Base-by-base conservation (phyloP, 2,113 vertebrate genomes). In the Muntiacus reevesi region DNA sequence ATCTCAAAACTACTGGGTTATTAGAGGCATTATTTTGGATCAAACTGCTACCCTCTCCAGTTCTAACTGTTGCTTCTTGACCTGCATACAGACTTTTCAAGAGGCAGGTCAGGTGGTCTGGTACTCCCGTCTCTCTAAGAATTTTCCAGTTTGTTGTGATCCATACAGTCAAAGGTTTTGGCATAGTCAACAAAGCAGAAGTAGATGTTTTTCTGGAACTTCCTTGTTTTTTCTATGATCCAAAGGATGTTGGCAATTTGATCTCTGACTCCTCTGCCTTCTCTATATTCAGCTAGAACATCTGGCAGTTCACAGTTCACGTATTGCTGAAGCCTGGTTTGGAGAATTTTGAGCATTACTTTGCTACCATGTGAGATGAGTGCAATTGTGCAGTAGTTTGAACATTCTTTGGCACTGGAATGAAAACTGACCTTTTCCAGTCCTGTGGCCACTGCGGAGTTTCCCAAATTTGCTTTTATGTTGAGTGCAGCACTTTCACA, bases 271-370 rank as follows among this genome's bases (percentile, higher is more conserved):
- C 8, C 16, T 67, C 33, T 67, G 64, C 33, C 33, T n/a, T 67
- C 4, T n/a, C 7, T 67, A 67, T 19, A 67, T 19, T 8, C 64
- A 67, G 33, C 64, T 67, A 5, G 33, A 67, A 67, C 33, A 19
- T n/a, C 4, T 67, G 64, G 16, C 1, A n/a, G 16, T 67, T n/a
- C 16, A 67, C 2, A 1, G 64, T n/a, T 67, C 33, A n/a, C 0
- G 1, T 67, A n/a, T 17, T n/a, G 16, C 19, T 67, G 62, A n/a
- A 67, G 16, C 16, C 33, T 67, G 16, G 33, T 0, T 67, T n/a
- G 7, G 16, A 67, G 62, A 67, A n/a, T 67, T 67, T 67, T n/a
- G 62, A n/a, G 62, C 6, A 3, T 33, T 62, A 33, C 30, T 62
- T 62, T 62, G 28, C 60, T 62, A 16, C 14, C 62, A n/a, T 67